Evolutionary conservation across 2,888 invertebrate species (phyloP).

Genomic region (Clistopyga incitator): DNA sequence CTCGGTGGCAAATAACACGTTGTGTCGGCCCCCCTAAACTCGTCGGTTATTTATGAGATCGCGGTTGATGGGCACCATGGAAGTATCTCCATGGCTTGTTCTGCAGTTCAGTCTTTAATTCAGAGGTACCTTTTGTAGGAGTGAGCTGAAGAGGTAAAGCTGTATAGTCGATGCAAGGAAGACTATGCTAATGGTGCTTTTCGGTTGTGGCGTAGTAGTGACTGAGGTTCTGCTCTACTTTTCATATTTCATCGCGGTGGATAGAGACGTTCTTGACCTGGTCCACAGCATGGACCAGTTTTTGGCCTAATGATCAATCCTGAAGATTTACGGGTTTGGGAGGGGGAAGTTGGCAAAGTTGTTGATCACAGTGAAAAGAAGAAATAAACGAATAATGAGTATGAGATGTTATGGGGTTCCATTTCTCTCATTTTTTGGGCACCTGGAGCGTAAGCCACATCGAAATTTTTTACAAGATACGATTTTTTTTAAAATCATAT

Average conservation of each 20-base stretch:
- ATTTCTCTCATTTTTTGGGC: no score
- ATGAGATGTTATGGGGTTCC: background rate
- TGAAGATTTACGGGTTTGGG: slow-evolving; percentile 58
- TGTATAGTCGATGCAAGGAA: background rate
- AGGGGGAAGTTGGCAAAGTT: slow-evolving; percentile 57
- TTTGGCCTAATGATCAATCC: slow-evolving; percentile 63
- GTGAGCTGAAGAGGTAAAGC: background rate
- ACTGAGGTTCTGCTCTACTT: background rate
- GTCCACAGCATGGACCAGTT: background rate
- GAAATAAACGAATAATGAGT: slow-evolving; percentile 7
- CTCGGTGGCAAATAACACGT: slow-evolving; percentile 83
- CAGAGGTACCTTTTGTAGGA: background rate
- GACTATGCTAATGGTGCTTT: background rate
- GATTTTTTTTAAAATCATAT: no score
- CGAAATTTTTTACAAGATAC: no score
- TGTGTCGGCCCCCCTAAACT: slow-evolving; percentile 72
- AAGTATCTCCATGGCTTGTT: background rate
- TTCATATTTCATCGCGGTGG: background rate
- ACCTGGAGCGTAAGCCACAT: no score
- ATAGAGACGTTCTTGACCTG: slow-evolving; percentile 17
- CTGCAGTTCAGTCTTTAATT: background rate
- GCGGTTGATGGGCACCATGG: slow-evolving; percentile 21
- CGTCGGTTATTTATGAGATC: slow-evolving; percentile 80
- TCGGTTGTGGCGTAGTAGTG: background rate
- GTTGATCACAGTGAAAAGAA: slow-evolving; percentile 58